Base-by-base conservation (phyloP, 2,888 invertebrate species). In the Argyra leucocephala region DNA sequence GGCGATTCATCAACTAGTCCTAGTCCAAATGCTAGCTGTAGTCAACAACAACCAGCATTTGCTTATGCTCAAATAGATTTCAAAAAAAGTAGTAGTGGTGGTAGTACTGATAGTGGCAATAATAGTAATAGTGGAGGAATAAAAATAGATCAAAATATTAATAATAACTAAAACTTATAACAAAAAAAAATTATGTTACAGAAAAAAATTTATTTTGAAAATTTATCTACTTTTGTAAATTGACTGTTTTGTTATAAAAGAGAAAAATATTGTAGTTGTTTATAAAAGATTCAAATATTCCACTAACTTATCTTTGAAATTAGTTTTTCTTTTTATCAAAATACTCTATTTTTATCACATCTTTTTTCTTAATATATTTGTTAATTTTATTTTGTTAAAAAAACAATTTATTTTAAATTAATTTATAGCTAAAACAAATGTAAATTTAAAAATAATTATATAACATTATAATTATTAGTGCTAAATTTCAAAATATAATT, bases 1-100 rank as follows among this genome's bases (percentile, higher is more conserved):
- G 73, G 72, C 67, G 74, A 74, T 67, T 73, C 73, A 66, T 73
- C 74, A 69, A 73, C 73, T 65, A 76, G 74, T 66, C 74, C 75
- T 63, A 72, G 70, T 66, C 72, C 73, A 65, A 73, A 72, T 70
- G 73, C 74, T 66, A 74, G 71, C 66, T 73, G 63, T 73, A 67
- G 68, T 62, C 70, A 74, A 63, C 72, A 73, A 61, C 73, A 76
- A 67, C 74, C 82, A 61, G 79, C 81, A 66, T 85, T 88, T 73
- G 83, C 84, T 58, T 91, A 91, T 79, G 90, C 91, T 69, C 87
- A 90, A 81, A 91, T 91, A 68, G 91, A 91, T 82, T 91, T 91
- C 79, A 82, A 85, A 37, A 24, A 61, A 61, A 61, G 61, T 26
- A 48, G n/a, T n/a, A 48, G 48, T 48, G 48, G 48, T 18, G 48